Conservation (phyloP, 2,888 invertebrate genomes). For the Troglohyphantes excavatus region DNA sequence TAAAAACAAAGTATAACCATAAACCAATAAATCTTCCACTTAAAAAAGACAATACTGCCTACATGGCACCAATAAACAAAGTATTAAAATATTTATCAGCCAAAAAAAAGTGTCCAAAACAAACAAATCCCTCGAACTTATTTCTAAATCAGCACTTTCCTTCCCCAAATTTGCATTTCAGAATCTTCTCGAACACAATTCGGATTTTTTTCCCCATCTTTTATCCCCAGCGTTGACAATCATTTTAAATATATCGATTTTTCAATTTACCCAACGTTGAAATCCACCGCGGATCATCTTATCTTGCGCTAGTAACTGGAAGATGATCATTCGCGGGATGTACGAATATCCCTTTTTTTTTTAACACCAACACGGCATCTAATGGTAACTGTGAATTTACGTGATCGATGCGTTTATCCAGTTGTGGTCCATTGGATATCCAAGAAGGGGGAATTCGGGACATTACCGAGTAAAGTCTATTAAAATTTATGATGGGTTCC, state of each 20-base stretch:
- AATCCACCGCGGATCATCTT: conserved; percentile 35
- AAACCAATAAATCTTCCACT: neutral
- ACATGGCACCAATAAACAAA: neutral
- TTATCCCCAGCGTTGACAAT: neutral
- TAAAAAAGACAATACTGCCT: neutral
- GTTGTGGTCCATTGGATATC: neutral
- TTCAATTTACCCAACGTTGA: conserved; percentile 42
- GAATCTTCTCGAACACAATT: conserved; percentile 25
- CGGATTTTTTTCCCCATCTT: neutral
- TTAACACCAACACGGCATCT: neutral
- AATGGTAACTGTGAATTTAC: conserved; percentile 15
- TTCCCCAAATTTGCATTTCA: conserved; percentile 21
- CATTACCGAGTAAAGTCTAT: conserved; percentile 56
- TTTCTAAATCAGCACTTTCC: conserved; percentile 30
- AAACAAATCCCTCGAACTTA: conserved; percentile 4
- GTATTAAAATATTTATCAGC: neutral
- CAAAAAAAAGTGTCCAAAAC: neutral
- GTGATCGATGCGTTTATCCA: conserved; percentile 37
- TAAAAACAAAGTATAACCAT: neutral
- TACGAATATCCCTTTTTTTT: neutral
- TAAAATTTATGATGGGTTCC: conserved; percentile 60
- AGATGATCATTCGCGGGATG: conserved; percentile 6
- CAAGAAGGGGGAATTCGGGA: conserved; percentile 34
- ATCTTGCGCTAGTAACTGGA: neutral
- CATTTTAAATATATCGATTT: conserved; percentile 54